phyloP scores from a whole-genome alignment of 2,797 vertebrate species.

The Coregonus ussuriensis region DNA sequence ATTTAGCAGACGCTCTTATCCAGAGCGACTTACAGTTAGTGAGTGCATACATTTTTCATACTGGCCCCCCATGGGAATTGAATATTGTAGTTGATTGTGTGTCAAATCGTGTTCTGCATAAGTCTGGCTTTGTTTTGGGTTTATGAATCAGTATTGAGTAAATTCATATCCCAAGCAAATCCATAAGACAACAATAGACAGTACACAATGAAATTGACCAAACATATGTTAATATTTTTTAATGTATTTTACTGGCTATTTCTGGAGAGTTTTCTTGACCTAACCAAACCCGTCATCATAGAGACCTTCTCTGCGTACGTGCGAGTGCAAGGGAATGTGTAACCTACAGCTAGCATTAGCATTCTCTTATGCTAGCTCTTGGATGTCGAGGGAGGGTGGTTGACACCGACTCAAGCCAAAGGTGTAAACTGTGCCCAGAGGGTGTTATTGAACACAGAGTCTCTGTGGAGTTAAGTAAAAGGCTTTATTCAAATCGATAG shows the following conservation, averaged over 20 bases:
- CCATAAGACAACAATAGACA: neutral
- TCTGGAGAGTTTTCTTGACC: neutral
- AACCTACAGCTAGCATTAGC: constrained; percentile 4
- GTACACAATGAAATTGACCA: neutral
- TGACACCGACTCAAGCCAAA: constrained; percentile 41
- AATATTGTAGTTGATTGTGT: neutral
- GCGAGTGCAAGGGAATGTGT: neutral
- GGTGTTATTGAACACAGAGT: constrained; percentile 53
- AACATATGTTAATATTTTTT: neutral
- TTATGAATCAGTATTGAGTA: neutral
- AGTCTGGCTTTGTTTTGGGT: neutral
- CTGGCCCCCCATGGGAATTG: no score
- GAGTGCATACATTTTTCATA: no score
- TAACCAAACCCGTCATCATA: neutral
- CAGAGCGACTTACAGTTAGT: no score
- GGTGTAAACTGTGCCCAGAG: constrained; percentile 40
- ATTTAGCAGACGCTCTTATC: no score
- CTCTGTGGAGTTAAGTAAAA: constrained; percentile 71
- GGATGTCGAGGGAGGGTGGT: constrained; percentile 38
- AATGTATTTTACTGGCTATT: neutral
- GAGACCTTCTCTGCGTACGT: neutral
- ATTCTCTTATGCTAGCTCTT: constrained; percentile 8
- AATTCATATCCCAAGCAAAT: neutral
- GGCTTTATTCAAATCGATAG: constrained; percentile 74
- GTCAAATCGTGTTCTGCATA: neutral